phyloP scores from a whole-genome alignment of 1,140 invertebrate species.

The Sipha flava region DNA sequence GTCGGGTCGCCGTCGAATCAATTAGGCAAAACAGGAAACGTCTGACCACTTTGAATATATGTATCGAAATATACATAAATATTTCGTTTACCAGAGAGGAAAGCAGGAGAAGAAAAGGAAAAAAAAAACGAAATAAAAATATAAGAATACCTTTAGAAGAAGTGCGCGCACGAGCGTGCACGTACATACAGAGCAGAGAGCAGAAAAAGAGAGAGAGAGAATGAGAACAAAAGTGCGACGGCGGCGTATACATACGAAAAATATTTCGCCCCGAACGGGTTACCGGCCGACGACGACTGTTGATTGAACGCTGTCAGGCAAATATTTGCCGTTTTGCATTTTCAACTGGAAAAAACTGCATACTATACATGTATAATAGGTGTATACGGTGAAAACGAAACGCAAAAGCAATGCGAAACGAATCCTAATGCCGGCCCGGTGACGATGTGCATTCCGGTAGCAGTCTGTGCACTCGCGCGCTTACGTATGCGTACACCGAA shows the following conservation, averaged over 20 bases:
- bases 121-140: neutral
- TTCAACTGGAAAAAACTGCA: neutral
- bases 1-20: slow-evolving; percentile 13
- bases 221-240: neutral
- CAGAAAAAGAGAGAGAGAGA: neutral
- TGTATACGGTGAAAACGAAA: neutral
- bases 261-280: slow-evolving; percentile 20
- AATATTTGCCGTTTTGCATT: slow-evolving; percentile 31
- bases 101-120: neutral
- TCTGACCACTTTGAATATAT: slow-evolving; percentile 19
- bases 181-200: neutral
- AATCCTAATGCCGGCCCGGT: neutral
- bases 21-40: slow-evolving; percentile 32
- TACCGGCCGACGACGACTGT: neutral
- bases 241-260: neutral
- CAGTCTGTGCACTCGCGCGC: neutral
- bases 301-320: slow-evolving; percentile 25
- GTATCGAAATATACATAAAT: slow-evolving; percentile 16
- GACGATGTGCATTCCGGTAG: neutral
- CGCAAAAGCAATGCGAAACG: neutral
- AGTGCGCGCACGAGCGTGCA: neutral
- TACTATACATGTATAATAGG: neutral
- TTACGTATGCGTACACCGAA: neutral
- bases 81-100: neutral
- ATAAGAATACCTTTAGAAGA: neutral